Percentiles rank a stretch among this genome's conserved stretches.
phyloP scores from a whole-genome alignment of 2,888 invertebrate genomes.

The Pogonocherus hispidulus region DNA sequence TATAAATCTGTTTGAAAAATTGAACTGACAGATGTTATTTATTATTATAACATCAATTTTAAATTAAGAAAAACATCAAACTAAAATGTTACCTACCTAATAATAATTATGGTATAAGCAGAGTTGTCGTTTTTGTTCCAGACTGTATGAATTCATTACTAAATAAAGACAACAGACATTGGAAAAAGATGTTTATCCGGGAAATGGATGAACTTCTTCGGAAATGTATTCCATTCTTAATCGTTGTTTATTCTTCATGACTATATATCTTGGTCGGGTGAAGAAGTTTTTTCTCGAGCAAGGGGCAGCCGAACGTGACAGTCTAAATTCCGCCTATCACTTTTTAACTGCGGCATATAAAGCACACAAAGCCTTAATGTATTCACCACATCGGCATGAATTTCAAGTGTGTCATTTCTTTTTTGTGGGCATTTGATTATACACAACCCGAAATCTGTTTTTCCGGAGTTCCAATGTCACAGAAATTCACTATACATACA shows the following conservation, averaged over 20 bases:
- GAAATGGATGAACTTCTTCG: neutral
- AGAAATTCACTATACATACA: neutral
- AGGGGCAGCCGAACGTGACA: neutral
- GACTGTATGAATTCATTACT: neutral
- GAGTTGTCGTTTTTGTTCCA: too few relatives aligned
- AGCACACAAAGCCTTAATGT: neutral
- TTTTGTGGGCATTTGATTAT: neutral
- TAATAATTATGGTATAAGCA: too few relatives aligned
- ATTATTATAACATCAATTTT: too few relatives aligned
- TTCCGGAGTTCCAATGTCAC: neutral
- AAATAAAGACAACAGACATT: neutral
- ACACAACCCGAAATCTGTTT: neutral
- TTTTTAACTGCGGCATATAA: slow-evolving; percentile 2
- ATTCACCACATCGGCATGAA: slow-evolving; percentile 9
- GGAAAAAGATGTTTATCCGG: neutral
- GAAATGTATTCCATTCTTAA: neutral
- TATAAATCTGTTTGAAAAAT: too few relatives aligned
- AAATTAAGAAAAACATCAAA: too few relatives aligned
- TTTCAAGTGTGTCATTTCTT: neutral
- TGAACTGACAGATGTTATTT: too few relatives aligned
- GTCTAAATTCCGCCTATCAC: slow-evolving; percentile 14
- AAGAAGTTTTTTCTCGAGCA: neutral
- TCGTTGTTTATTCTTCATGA: neutral
- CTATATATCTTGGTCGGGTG: neutral
- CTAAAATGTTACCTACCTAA: too few relatives aligned